phyloP scores from a whole-genome alignment of 2,113 vertebrate species.

The Noturus placidus region DNA sequence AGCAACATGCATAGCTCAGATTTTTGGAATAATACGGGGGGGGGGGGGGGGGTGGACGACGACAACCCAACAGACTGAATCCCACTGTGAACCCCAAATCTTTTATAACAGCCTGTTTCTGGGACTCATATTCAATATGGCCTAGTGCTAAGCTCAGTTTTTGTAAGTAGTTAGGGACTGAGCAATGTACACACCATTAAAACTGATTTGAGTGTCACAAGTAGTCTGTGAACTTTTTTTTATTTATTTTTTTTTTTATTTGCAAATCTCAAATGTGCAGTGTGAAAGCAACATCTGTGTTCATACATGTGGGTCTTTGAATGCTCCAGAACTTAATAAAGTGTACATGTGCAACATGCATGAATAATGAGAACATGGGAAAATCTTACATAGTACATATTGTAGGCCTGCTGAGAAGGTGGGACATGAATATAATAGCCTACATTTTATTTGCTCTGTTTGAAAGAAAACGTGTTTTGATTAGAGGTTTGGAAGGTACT shows the following conservation, averaged over 20 bases:
- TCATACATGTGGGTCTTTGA: conserved; percentile 5
- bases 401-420: neutral
- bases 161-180: neutral
- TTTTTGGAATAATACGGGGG: neutral
- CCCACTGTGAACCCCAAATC: neutral
- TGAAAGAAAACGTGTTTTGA: neutral
- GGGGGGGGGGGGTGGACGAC: no score
- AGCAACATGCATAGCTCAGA: neutral
- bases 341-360: conserved; percentile 45
- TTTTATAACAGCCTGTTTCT: neutral
- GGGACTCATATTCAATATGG: neutral
- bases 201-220: neutral
- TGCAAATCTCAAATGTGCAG: neutral
- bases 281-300: conserved; percentile 9
- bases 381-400: neutral
- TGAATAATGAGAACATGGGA: conserved; percentile 27
- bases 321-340: conserved; percentile 44
- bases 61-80: neutral
- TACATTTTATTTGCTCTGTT: neutral
- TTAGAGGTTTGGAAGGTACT: neutral
- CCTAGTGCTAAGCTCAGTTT: neutral
- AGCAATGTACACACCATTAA: conserved; percentile 3
- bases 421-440: neutral
- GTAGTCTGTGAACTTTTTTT: neutral
- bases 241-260: neutral